Evolutionary conservation across 2,888 invertebrate genomes (phyloP).

Genomic region (Drosophila helvetica): DNA sequence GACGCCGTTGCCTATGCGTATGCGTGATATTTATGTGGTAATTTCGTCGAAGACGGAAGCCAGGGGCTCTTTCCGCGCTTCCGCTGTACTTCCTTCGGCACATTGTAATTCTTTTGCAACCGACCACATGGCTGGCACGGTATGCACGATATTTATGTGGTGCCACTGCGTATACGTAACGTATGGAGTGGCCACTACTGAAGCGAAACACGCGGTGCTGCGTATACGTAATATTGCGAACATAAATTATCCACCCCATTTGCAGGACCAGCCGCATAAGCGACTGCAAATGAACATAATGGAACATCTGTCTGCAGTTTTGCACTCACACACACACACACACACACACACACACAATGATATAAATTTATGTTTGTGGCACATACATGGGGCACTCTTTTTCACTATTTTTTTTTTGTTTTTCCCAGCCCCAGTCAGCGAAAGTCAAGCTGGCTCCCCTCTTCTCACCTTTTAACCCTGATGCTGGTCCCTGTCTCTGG

Average conservation of each 20-base stretch:
- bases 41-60: background rate
- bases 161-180: slow-evolving; percentile 24
- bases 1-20: slow-evolving; percentile 36
- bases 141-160: slow-evolving; percentile 46
- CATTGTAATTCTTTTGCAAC: background rate
- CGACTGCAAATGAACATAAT: slow-evolving; percentile 46
- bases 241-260: slow-evolving; percentile 40
- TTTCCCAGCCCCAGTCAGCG: slow-evolving; percentile 30
- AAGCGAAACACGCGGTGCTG: slow-evolving; percentile 22
- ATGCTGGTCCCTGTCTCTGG: slow-evolving; percentile 5
- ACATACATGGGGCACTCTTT: slow-evolving; percentile 34
- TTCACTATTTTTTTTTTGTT: slow-evolving; percentile 6
- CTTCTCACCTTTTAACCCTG: slow-evolving; percentile 40
- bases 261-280: slow-evolving; percentile 42
- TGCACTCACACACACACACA: slow-evolving; percentile 11
- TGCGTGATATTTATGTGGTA: slow-evolving; percentile 39
- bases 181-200: slow-evolving; percentile 16
- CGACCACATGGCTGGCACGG: slow-evolving; percentile 12
- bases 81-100: slow-evolving; percentile 1
- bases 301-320: slow-evolving; percentile 48
- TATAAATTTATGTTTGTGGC: slow-evolving; percentile 15
- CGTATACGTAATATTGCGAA: slow-evolving; percentile 53
- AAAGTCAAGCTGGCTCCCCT: slow-evolving; percentile 59
- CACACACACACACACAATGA: slow-evolving; percentile 2
- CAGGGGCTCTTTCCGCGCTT: background rate